Conservation (phyloP, 1,140 invertebrate species). For the Holcopasites calliopsidis region DNA sequence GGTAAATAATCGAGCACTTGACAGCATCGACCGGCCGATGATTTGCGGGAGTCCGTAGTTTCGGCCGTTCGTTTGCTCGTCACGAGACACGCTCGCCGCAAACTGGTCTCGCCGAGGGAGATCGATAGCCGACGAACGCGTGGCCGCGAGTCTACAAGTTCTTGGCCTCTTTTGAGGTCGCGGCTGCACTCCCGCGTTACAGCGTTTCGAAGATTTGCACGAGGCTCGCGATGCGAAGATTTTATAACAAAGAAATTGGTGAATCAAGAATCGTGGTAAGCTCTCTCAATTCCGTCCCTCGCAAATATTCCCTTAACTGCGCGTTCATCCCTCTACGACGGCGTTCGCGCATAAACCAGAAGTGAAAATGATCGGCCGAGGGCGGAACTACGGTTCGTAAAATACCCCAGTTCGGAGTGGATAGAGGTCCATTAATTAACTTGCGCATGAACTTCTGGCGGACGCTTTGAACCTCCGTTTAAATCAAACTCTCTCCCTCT, state of each 20-base stretch:
- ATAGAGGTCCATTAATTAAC: background rate
- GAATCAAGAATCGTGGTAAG: background rate
- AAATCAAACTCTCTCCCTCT: background rate
- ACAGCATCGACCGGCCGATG: background rate
- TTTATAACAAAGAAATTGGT: background rate
- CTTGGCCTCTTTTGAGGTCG: constrained; percentile 35
- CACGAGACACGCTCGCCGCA: constrained; percentile 20
- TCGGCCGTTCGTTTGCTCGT: constrained; percentile 16
- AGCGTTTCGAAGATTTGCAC: background rate
- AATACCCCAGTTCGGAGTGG: background rate
- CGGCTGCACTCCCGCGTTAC: constrained; percentile 14
- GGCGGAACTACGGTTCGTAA: too few species aligned
- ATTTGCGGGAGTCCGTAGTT: background rate
- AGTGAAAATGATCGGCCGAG: background rate
- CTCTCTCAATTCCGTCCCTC: background rate
- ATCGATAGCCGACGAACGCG: constrained; percentile 37
- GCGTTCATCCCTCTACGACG: too few species aligned
- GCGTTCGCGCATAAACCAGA: background rate
- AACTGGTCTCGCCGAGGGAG: constrained; percentile 22
- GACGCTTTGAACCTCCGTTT: background rate
- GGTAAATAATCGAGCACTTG: constrained; percentile 16
- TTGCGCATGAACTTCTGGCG: background rate
- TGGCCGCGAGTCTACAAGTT: constrained; percentile 24
- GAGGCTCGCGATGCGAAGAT: too few species aligned
- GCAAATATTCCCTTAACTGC: background rate